Evolutionary conservation across 1,140 invertebrate species (phyloP), one percentile per base, ranked within the genome.

Genomic region (Limonius californicus): DNA sequence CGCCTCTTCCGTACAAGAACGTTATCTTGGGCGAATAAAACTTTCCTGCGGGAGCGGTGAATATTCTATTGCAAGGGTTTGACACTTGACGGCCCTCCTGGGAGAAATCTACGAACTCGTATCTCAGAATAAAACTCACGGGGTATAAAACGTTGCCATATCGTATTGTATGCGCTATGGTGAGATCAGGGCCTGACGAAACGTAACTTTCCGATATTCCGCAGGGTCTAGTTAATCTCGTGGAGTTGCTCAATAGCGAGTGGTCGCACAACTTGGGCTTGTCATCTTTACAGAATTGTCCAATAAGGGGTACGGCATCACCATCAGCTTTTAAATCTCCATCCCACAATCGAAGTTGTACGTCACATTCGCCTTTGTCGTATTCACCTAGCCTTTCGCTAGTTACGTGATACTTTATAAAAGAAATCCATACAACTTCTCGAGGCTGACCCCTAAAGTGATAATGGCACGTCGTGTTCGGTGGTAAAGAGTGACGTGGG

Each of bases 391-490:
- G 79, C 2, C 80, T 78, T 66, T 89, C 87, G 0, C 82, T 81
- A 2, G 85, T 84, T 1, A 87, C 85, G 74, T 90, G 87, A 70
- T 90, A 92, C 74, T 91, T 91, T 70, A 91, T 84, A 68, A 93
- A 92, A 1, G 89, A 89, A 60, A 92, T 82, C 90, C 90, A 93
- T 14, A 93, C 87, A 50, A 89, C 86, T 76, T 92, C 89, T 54
- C 66, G 70, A 12, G 83, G 77, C 43, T 85, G 85, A 12, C 89
- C 89, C 65, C 89, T 87, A 70, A 94, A 85, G 70, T 91, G 89
- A 75, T 93, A 95, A 12, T 91, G 81, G 72, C 92, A 95, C 0
- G 90, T 94, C 7, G 89, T 92, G 71, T 94, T 94, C 0, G 89
- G 85, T 0, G 91, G 87, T 23, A 94, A 73, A 0, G 91, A 92